Evolutionary conservation across 2,797 vertebrate genomes (phyloP), one percentile per base, ranked within the genome.

Genomic region (Adrianichthys oophorus): DNA sequence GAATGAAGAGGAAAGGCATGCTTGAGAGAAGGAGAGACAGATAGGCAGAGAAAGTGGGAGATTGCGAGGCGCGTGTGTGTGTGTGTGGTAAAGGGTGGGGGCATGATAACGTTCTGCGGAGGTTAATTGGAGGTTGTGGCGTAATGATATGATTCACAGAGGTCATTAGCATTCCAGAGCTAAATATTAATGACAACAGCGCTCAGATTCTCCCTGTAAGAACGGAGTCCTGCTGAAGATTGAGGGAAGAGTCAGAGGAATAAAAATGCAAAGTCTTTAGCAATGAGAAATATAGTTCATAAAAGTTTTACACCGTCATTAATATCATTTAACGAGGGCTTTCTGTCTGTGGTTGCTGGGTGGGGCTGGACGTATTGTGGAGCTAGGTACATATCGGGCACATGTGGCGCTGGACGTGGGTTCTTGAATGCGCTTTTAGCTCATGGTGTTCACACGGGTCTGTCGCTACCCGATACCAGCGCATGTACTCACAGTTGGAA

Each of bases 111-210:
- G 76, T 79, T 74, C 69, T 61, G 56, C 59, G 69, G 78, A 88
- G 88, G 86, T 88, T 90, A 89, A 90, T 90, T 90, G 83, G 86
- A 86, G 88, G 88, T 90, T 89, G 84, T 79, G 70, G 79, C 57
- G 16, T 82, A 74, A 85, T 87, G 81, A 84, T 88, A 87, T 68
- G 81, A 90, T 82, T 88, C 87, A 88, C 65, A 74, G 76, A 74
- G 83, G 85, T 86, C 86, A 85, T 89, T 90, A 89, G 86, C 85
- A 89, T 88, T 85, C 73, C 73, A 55, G 16, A 76, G 79, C 84
- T 90, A 89, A 90, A 90, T 88, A 90, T 89, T 90, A 89, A 89
- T 89, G 88, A 86, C 53, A 68, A 66, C 74, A 48, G 83, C 15
- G 72, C 80, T 77, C 62, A 32, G 50, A 82, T 79, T 74, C 71